A percentile compares a stretch with the other conserved stretches of the same genome.
Evolutionary conservation across 2,113 vertebrate species (phyloP).

Genomic region (Lanius ludovicianus): DNA sequence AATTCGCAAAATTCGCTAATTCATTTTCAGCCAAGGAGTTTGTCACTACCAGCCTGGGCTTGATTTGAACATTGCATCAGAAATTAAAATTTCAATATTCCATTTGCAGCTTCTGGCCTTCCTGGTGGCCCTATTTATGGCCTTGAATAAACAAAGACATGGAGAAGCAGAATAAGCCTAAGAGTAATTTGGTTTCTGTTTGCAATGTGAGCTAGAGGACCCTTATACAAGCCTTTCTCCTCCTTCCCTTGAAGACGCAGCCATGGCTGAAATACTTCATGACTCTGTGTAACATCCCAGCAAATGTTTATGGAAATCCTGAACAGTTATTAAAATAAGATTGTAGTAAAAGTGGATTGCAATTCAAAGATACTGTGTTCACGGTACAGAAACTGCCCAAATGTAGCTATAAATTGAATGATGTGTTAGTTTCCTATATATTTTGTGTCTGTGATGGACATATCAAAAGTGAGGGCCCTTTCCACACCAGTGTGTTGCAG

Average conservation of each 20-base stretch:
- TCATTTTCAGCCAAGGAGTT: not conserved
- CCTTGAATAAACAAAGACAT: constrained; percentile 9
- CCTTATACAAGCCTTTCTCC: not conserved
- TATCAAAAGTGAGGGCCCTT: not conserved
- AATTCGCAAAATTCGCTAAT: not conserved
- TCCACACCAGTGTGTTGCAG: not conserved
- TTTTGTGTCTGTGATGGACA: not conserved
- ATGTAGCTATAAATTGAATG: not conserved
- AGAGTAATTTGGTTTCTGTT: not conserved
- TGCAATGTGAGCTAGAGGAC: not conserved
- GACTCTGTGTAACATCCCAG: not conserved
- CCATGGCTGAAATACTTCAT: not conserved
- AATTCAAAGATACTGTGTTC: not conserved
- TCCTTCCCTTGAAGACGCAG: not conserved
- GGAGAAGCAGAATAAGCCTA: not conserved
- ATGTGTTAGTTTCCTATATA: not conserved
- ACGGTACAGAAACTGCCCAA: not conserved
- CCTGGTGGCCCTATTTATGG: not conserved
- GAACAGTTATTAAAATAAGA: not conserved
- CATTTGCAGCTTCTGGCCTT: not conserved
- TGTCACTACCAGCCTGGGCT: not conserved
- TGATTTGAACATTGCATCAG: not conserved
- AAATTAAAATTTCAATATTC: not conserved
- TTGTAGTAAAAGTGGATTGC: not conserved
- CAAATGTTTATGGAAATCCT: not conserved